Conservation (phyloP, 2,113 vertebrate species). For the Orycteropus afer region DNA sequence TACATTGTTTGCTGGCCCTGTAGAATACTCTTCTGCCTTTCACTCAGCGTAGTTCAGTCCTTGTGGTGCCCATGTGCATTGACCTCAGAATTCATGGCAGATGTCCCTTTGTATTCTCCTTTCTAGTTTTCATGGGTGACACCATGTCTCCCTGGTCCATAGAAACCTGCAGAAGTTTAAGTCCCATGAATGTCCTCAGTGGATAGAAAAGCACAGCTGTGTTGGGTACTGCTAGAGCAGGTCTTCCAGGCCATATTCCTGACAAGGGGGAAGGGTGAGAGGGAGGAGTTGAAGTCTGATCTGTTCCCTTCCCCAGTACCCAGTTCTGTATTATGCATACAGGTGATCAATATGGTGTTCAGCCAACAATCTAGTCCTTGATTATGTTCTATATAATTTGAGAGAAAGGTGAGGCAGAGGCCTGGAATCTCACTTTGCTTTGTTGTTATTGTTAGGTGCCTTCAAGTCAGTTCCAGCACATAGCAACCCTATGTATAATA, state of each 20-base stretch:
- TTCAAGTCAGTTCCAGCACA: too few species aligned
- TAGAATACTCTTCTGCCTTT: neutral
- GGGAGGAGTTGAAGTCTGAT: neutral
- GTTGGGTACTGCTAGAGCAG: neutral
- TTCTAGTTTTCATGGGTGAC: constrained; percentile 28
- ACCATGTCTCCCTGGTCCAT: neutral
- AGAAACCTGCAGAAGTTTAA: neutral
- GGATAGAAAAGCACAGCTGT: neutral
- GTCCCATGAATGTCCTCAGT: neutral
- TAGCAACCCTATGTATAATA: too few species aligned
- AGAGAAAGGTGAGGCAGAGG: neutral
- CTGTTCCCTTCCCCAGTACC: neutral
- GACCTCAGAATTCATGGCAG: neutral
- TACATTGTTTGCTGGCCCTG: neutral
- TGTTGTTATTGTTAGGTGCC: too few species aligned
- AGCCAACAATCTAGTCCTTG: neutral
- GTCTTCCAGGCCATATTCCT: neutral
- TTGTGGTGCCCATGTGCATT: neutral
- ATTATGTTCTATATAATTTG: neutral
- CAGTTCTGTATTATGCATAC: neutral
- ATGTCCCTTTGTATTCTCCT: neutral
- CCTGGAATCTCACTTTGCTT: too few species aligned
- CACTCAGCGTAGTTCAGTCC: neutral
- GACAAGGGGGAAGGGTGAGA: neutral
- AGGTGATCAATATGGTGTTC: neutral